Evolutionary conservation across 2,888 invertebrate genomes (phyloP), one percentile per base, ranked within the genome.

Genomic region (Drosophila gaucha): DNA sequence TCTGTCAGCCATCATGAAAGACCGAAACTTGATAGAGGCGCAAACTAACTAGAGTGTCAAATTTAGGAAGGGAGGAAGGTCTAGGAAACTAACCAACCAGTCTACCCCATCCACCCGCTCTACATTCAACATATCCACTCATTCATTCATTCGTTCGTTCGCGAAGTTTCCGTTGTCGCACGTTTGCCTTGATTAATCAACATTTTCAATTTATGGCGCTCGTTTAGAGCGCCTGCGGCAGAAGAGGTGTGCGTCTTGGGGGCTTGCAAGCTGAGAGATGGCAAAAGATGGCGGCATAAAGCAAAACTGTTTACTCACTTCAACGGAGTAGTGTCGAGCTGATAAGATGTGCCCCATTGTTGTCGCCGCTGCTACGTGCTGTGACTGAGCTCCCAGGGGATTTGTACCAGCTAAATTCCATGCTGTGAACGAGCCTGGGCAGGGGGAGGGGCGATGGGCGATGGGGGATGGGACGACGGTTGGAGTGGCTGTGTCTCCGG

Each of bases 271-370:
- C 18, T 8, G 26, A 5, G 28, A 44, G 55, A 49, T 55, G 56
- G 20, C 36, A 8, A 60, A 56, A 55, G 71, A 72, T 67, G 68
- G 51, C 36, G 67, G 35, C 76, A 67, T 74, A 80, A 84, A 70
- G 80, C 84, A 78, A 80, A 80, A 86, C 85, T 86, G 80, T 82
- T 87, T 84, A 78, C 80, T 85, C 82, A 86, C 82, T 82, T 85
- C 67, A 84, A 58, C 71, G 68, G 68, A 85, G 78, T 84, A 84
- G 84, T 84, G 85, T 76, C 63, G 66, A 59, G 64, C 82, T 84
- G 80, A 84, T 80, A 75, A 80, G 76, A 74, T 67, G 72, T 41
- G 65, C 39, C 66, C 59, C 57, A 36, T 38, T 57, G 28, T 57
- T 51, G 67, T n/a, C 46, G 20, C 59, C 57, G 58, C 35, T 41